A percentile compares a stretch with the other conserved stretches of the same genome.
Evolutionary conservation across 2,113 vertebrate genomes (phyloP).

Genomic region (Mustela lutreola): DNA sequence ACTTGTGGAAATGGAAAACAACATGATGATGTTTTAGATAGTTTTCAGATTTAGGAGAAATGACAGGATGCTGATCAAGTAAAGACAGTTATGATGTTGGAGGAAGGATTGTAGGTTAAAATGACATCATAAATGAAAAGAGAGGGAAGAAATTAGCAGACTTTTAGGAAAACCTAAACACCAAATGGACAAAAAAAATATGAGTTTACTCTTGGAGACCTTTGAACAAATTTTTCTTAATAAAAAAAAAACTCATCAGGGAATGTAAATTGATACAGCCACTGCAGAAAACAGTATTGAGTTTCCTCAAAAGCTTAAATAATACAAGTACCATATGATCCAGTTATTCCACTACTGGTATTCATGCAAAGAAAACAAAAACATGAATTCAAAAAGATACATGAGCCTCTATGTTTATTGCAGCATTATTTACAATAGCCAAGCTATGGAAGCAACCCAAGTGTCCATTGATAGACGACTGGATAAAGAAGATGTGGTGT

Average conservation of each 20-base stretch:
- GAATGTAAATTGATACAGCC: not conserved
- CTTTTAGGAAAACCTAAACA: not conserved
- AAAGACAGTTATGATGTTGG: not conserved
- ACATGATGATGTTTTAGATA: not conserved
- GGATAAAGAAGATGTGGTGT: not conserved
- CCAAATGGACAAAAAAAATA: not conserved
- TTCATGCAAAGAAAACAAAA: not conserved
- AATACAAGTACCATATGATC: not conserved
- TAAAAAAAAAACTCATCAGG: not conserved
- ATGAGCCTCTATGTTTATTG: not conserved
- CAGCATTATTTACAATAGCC: not conserved
- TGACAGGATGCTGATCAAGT: not conserved
- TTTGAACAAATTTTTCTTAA: not conserved
- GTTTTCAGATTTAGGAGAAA: constrained; percentile 28
- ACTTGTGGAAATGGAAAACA: not conserved
- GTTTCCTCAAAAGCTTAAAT: not conserved
- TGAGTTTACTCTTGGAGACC: not conserved
- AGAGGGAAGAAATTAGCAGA: not conserved
- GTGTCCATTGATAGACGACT: not conserved
- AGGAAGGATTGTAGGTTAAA: not conserved
- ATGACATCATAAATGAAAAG: not conserved
- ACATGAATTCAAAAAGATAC: not conserved
- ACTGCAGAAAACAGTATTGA: not conserved
- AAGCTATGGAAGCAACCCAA: not conserved
- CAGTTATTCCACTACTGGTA: not conserved